Conservation (phyloP, 2,113 vertebrate genomes). For the Psophia crepitans region DNA sequence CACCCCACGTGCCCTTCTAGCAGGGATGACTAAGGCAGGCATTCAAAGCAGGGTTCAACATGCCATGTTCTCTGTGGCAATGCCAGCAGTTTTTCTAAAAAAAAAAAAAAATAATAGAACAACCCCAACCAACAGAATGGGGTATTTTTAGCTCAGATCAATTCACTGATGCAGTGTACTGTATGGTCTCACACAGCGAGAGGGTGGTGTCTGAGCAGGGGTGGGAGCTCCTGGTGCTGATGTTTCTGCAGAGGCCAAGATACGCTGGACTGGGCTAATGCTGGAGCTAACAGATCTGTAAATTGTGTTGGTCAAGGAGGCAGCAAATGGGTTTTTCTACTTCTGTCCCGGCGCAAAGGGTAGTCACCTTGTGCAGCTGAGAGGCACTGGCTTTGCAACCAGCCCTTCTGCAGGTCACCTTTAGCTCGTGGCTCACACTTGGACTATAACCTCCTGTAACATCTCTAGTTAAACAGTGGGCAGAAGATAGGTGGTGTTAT, state of each 20-base stretch:
- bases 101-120: too few relatives aligned
- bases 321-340: not conserved
- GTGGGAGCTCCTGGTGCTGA: not conserved
- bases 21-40: not conserved
- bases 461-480: not conserved
- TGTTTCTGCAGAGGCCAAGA: not conserved
- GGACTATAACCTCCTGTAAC: not conserved
- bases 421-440: not conserved
- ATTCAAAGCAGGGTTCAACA: not conserved
- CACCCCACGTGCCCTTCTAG: not conserved
- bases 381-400: not conserved
- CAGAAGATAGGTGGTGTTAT: not conserved
- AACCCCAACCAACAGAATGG: not conserved
- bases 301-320: not conserved
- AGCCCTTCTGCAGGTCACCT: not conserved
- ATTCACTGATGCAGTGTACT: not conserved
- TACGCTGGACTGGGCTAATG: not conserved
- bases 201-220: not conserved
- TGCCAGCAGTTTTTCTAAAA: not conserved
- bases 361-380: not conserved
- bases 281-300: not conserved
- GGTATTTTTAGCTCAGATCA: slow-evolving; percentile 11
- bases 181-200: not conserved
- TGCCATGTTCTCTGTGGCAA: not conserved
- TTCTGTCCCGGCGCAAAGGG: not conserved